These are phyloP conservation scores for Amphiprion ocellaris DNA, from an alignment of 2,113 vertebrate genomes.

Conservation along the genomic window DNA sequence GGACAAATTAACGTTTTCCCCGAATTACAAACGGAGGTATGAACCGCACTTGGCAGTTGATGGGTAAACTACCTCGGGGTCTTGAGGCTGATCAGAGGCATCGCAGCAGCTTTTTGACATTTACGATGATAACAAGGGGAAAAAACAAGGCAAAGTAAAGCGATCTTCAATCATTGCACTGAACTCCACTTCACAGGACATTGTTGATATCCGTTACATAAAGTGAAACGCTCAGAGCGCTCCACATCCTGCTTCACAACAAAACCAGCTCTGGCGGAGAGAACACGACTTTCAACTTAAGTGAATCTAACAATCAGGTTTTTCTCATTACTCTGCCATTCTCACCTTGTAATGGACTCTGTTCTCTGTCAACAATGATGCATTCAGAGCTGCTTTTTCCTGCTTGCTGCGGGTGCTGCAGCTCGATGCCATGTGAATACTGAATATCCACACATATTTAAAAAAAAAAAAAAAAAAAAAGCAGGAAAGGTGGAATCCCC, in stretches of 20 bases:
- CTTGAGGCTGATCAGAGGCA: conserved; percentile 40
- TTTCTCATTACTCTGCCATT: conserved; percentile 22
- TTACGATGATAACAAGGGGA: neutral
- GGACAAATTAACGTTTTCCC: conserved; percentile 23
- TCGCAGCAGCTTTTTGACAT: conserved; percentile 35
- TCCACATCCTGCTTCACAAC: neutral
- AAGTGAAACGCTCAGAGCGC: conserved; percentile 1
- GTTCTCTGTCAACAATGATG: conserved; percentile 34
- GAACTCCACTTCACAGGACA: neutral
- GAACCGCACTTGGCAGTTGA: conserved; percentile 16
- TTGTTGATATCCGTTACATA: conserved; percentile 68
- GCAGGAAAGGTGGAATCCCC: conserved; percentile 11
- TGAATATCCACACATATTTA: conserved; percentile 26
- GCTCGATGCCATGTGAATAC: conserved; percentile 57
- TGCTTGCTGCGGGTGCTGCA: conserved; percentile 46
- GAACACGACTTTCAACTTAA: conserved; percentile 5
- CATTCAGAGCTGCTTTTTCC: neutral
- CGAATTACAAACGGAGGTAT: conserved; percentile 4
- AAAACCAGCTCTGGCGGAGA: conserved; percentile 21
- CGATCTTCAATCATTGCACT: conserved; percentile 37
- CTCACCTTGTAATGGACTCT: conserved; percentile 30
- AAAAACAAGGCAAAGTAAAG: conserved; percentile 34
- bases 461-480: too few species aligned
- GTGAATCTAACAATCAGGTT: conserved; percentile 26
- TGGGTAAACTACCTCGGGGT: conserved; percentile 20